These are phyloP conservation scores for Campoletis sonorensis DNA, from an alignment of 1,140 invertebrate genomes.

Conservation along the genomic window DNA sequence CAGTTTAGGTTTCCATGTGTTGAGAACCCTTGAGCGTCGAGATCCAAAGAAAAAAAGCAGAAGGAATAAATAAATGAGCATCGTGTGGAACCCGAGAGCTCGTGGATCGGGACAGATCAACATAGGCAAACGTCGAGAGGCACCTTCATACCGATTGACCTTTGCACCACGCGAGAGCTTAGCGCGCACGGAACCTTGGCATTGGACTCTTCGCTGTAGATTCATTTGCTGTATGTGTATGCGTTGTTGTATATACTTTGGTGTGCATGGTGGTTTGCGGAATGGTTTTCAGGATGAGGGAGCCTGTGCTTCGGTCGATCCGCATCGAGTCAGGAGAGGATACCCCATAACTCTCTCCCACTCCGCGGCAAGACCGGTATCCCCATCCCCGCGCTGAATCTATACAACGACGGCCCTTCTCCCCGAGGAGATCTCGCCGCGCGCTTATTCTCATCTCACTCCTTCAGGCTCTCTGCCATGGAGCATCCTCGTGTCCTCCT, in stretches of 20 bases:
- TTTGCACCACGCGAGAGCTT: constrained; percentile 56
- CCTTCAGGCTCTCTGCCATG: neutral
- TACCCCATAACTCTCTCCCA: constrained; percentile 54
- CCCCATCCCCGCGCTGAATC: constrained; percentile 43
- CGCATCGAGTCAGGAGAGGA: constrained; percentile 50
- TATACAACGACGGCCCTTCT: constrained; percentile 16
- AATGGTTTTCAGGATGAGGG: constrained; percentile 58
- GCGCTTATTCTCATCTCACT: neutral
- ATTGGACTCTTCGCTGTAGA: constrained; percentile 12
- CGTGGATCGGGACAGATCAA: constrained; percentile 52
- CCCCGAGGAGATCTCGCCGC: constrained; percentile 43
- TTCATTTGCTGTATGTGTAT: neutral
- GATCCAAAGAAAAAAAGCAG: neutral
- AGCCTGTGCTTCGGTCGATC: constrained; percentile 34
- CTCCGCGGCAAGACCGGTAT: constrained; percentile 56
- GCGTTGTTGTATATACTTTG: neutral
- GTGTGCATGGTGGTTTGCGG: constrained; percentile 48
- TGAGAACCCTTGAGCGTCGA: constrained; percentile 24
- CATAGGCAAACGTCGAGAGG: constrained; percentile 48
- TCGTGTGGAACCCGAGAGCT: constrained; percentile 36
- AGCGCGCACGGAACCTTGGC: constrained; percentile 39
- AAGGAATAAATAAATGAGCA: constrained; percentile 29
- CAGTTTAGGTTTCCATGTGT: neutral
- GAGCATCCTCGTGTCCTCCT: neutral
- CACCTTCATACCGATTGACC: constrained; percentile 62